Evolutionary conservation across 2,113 vertebrate genomes (phyloP), one percentile per base, ranked within the genome.

Genomic region (Furnarius figulus): DNA sequence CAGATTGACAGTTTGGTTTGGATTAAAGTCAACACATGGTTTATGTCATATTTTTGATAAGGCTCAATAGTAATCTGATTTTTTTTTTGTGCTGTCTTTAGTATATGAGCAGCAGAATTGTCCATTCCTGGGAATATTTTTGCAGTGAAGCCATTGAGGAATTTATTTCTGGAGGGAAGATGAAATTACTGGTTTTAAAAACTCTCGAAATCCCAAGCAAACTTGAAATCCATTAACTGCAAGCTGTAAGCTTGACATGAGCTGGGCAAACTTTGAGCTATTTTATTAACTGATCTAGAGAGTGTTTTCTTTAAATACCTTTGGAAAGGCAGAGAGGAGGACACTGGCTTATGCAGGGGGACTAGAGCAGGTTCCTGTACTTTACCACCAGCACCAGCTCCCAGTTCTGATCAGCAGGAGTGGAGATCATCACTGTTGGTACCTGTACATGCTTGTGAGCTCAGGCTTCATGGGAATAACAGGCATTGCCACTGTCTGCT

Each of bases 1-100:
- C 83, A 93, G 88, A 96, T 90, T 86, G 95, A 91, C 90, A 85
- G 76, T 87, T 94, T 81, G 90, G 68, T 92, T 93, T 96, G 95
- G 90, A 96, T 95, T 93, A 68, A 85, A 68, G 76, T 89, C 92
- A 96, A 76, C 56, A 37, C 79, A 46, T 46, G 77, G 72, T 93
- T 96, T 84, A 65, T 92, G 58, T 83, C 58, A 49, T 72, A 28
- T 83, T 84, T 95, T 89, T 95, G 95, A 96, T 96, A 96, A 94
- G 75, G 85, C 85, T 94, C 65, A 49, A 49, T 84, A 88, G 67
- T 88, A 93, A 95, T 91, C 70, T 66, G 44, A n/a, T 76, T 66
- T 37, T 65, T 73, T 68, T 63, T n/a, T 58, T 0, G 0, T 70
- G 59, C 8, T 1, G 25, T 65, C 78, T 85, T 87, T 35, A 84